These are phyloP conservation scores for Okapia johnstoni DNA, from an alignment of 2,113 vertebrate species.

Conservation along the genomic window DNA sequence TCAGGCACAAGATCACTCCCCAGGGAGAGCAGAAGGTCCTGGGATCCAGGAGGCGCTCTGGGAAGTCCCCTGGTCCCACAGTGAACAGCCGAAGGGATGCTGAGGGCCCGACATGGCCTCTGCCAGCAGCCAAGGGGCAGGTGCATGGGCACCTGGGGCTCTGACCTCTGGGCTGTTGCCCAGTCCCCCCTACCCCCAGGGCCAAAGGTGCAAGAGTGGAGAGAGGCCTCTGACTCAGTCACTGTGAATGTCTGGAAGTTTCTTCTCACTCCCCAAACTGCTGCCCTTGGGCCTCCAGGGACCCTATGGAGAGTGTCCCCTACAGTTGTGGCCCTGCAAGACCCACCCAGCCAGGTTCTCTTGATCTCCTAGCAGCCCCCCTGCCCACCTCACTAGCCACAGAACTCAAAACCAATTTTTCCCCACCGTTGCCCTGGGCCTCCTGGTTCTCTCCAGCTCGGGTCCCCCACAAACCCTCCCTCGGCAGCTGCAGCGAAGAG, in stretches of 20 bases:
- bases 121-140: not conserved
- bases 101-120: not conserved
- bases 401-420: not conserved
- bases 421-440: not conserved
- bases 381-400: no score
- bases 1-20: not conserved
- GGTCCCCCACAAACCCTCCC: not conserved
- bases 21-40: not conserved
- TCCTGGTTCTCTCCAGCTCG: not conserved
- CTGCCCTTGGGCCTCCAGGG: not conserved
- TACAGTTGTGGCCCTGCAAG: not conserved
- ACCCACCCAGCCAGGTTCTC: not conserved
- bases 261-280: not conserved
- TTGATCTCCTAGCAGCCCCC: not conserved
- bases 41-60: not conserved
- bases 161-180: not conserved
- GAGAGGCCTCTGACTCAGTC: not conserved
- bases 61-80: not conserved
- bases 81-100: not conserved
- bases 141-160: fast-evolving
- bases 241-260: not conserved
- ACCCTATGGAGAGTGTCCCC: not conserved
- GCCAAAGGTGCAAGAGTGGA: not conserved
- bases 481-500: constrained; percentile 79
- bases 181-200: not conserved